These are phyloP conservation scores for Sarcophaga subvicina DNA, from an alignment of 2,888 invertebrate genomes.

Conservation along the genomic window DNA sequence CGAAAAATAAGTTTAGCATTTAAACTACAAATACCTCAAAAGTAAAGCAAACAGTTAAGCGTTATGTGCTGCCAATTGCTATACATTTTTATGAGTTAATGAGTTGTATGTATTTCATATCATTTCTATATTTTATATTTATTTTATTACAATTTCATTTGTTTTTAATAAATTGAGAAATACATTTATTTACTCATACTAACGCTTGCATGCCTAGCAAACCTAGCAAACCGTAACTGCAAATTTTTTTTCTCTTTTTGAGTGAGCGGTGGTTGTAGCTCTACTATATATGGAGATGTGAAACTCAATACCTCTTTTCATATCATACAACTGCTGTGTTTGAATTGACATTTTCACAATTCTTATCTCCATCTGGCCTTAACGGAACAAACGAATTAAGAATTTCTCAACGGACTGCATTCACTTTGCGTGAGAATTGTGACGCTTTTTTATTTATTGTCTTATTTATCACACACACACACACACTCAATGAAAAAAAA, in stretches of 20 bases:
- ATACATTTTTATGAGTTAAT: neutral
- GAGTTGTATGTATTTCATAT: neutral
- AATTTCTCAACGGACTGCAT: conserved; percentile 31
- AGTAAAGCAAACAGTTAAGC: neutral
- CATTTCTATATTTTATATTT: neutral
- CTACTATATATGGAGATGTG: neutral
- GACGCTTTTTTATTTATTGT: neutral
- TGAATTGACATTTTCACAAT: conserved; percentile 1
- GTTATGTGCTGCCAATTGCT: neutral
- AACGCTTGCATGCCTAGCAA: neutral
- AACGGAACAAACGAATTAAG: conserved; percentile 5
- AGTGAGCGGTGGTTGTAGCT: neutral
- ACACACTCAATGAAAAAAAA: neutral
- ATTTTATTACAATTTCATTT: neutral
- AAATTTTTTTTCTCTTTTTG: neutral
- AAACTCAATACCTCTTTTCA: conserved; percentile 14
- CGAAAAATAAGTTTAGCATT: no score
- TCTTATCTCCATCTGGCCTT: conserved; percentile 54
- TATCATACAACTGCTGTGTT: neutral
- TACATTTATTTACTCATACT: neutral
- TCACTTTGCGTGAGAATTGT: conserved; percentile 42
- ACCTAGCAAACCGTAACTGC: neutral
- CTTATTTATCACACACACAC: neutral
- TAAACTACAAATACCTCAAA: no score
- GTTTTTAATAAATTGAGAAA: neutral